phyloP scores from a whole-genome alignment of 2,113 vertebrate genomes.

The Pachypanchax playfairii region DNA sequence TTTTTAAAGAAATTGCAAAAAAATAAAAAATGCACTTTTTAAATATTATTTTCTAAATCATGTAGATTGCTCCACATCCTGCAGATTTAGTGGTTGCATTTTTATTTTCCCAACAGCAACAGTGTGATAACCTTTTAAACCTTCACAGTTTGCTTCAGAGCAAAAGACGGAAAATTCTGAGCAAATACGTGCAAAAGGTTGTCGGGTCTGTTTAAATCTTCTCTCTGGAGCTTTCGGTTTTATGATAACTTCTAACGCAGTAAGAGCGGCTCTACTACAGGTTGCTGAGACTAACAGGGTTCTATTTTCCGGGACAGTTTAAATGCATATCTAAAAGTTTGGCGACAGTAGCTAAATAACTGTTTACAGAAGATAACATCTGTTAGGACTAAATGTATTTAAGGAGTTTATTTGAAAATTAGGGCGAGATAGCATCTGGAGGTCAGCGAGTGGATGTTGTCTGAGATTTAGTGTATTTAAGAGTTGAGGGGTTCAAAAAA shows the following conservation, averaged over 20 bases:
- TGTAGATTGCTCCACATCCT: too few relatives aligned
- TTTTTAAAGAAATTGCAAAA: too few relatives aligned
- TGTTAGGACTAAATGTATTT: conserved; percentile 29
- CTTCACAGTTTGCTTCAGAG: background rate
- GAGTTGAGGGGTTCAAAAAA: conserved; percentile 42
- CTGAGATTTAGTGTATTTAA: conserved; percentile 35
- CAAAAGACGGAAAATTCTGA: conserved; percentile 13
- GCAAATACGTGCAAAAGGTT: background rate
- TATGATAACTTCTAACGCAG: background rate
- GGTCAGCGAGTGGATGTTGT: conserved; percentile 41
- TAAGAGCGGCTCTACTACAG: conserved; percentile 5
- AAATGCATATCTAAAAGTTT: background rate
- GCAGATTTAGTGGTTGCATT: background rate
- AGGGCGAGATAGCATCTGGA: conserved; percentile 32
- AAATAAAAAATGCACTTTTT: too few relatives aligned
- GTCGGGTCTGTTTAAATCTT: background rate
- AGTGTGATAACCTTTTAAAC: background rate
- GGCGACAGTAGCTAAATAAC: conserved; percentile 32
- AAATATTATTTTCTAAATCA: too few relatives aligned
- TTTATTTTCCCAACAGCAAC: too few relatives aligned
- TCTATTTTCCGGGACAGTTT: background rate
- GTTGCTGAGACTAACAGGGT: conserved; percentile 14
- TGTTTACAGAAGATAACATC: conserved; percentile 43
- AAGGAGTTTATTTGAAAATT: conserved; percentile 36
- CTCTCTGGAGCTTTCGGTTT: background rate